phyloP scores from a whole-genome alignment of 2,797 vertebrate genomes.

The Babyrousa celebensis region DNA sequence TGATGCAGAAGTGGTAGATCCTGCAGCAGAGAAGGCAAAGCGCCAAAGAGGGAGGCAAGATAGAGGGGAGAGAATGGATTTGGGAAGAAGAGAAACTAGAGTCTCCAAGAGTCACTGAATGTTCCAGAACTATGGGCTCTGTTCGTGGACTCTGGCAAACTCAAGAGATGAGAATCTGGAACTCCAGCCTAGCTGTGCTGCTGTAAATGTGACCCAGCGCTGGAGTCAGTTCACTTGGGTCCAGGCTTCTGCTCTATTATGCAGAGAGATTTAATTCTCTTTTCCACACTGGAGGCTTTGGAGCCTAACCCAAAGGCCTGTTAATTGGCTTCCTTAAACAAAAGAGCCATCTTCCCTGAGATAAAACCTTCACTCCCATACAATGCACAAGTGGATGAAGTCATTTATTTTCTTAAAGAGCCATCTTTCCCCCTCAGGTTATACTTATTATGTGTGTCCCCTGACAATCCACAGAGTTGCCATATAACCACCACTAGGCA shows the following conservation, averaged over 20 bases:
- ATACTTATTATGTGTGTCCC: constrained; percentile 35
- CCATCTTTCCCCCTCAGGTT: constrained; percentile 18
- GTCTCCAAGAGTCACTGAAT: not conserved
- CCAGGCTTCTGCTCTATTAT: not conserved
- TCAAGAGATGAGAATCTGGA: not conserved
- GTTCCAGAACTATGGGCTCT: not conserved
- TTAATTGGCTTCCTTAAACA: constrained; percentile 78
- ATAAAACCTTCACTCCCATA: constrained; percentile 51
- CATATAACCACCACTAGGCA: not conserved
- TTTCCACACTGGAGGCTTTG: constrained; percentile 39
- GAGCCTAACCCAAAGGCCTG: constrained; percentile 47
- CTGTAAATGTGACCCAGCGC: not conserved
- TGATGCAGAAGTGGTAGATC: not conserved
- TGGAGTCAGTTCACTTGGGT: not conserved
- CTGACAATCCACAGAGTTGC: not conserved
- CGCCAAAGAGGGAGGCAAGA: not conserved
- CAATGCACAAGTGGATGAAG: constrained; percentile 38
- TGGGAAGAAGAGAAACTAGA: not conserved
- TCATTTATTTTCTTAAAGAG: constrained; percentile 77
- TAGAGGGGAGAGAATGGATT: not conserved
- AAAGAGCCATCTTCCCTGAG: constrained; percentile 66
- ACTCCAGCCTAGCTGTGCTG: not conserved
- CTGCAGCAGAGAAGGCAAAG: not conserved
- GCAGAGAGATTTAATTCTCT: not conserved
- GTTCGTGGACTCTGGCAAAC: not conserved